Conservation (phyloP, 53 echinoderm and acorn worm genomes). For the Temnopleurus reevesii region DNA sequence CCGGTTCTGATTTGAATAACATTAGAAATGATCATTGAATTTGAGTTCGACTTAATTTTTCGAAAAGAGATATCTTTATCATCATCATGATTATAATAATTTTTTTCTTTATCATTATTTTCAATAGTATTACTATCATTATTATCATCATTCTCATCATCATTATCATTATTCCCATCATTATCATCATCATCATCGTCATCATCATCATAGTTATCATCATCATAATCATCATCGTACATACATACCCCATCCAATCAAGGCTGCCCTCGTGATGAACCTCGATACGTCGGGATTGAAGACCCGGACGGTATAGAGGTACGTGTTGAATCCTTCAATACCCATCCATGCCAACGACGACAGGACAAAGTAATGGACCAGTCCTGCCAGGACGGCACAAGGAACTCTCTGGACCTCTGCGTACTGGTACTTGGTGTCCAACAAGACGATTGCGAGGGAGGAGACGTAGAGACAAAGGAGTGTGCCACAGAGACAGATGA, state of each 20-base stretch:
- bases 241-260: neutral
- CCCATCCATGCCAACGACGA: constrained; percentile 10
- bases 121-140: too few relatives aligned
- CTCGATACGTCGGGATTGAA: neutral
- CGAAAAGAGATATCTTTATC: too few relatives aligned
- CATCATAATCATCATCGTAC: too few relatives aligned
- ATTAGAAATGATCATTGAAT: too few relatives aligned
- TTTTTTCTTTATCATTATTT: too few relatives aligned
- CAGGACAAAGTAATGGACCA: neutral
- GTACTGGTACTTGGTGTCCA: neutral
- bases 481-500: neutral
- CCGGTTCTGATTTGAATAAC: too few relatives aligned
- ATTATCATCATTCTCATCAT: too few relatives aligned
- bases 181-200: too few relatives aligned
- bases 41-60: too few relatives aligned
- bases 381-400: neutral
- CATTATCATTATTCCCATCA: too few relatives aligned
- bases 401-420: neutral
- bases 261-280: neutral
- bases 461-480: neutral
- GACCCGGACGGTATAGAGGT: neutral
- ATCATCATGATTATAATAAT: too few relatives aligned
- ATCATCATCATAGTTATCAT: too few relatives aligned
- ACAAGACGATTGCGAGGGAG: neutral
- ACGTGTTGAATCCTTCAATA: neutral